Percentiles rank a stretch among this genome's conserved stretches.
These are phyloP conservation scores for Miniopterus natalensis DNA, from an alignment of 2,113 vertebrate species.

Conservation along the genomic window DNA sequence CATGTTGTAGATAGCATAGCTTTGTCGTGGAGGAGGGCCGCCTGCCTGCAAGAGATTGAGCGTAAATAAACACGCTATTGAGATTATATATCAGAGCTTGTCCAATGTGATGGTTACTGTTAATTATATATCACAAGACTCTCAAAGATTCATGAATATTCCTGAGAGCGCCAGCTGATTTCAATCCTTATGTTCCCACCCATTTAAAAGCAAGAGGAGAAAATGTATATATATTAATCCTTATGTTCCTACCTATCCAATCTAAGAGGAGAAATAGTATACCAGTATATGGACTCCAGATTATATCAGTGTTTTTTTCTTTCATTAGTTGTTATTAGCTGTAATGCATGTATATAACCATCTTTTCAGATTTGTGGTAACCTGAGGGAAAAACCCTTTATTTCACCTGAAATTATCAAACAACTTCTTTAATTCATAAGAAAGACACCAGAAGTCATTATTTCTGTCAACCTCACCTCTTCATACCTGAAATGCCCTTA, in stretches of 20 bases:
- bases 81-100: not conserved
- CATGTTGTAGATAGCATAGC: not conserved
- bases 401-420: conserved; percentile 27
- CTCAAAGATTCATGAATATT: not conserved
- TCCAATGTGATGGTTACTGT: not conserved
- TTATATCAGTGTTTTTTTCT: not conserved
- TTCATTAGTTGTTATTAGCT: not conserved
- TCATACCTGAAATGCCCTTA: not conserved
- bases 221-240: not conserved
- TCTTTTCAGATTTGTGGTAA: not conserved
- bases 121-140: not conserved
- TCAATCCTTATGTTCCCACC: not conserved
- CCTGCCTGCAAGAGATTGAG: not conserved
- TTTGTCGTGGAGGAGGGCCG: not conserved
- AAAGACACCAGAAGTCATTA: not conserved
- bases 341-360: not conserved
- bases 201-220: conserved; percentile 16
- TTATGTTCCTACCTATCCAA: not conserved
- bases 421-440: not conserved
- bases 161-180: not conserved
- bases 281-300: not conserved
- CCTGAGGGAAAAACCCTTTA: not conserved
- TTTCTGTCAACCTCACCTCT: not conserved
- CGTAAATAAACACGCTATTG: not conserved
- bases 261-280: not conserved